Conservation (phyloP, 2,888 invertebrate species). For the Steinernema carpocapsae region DNA sequence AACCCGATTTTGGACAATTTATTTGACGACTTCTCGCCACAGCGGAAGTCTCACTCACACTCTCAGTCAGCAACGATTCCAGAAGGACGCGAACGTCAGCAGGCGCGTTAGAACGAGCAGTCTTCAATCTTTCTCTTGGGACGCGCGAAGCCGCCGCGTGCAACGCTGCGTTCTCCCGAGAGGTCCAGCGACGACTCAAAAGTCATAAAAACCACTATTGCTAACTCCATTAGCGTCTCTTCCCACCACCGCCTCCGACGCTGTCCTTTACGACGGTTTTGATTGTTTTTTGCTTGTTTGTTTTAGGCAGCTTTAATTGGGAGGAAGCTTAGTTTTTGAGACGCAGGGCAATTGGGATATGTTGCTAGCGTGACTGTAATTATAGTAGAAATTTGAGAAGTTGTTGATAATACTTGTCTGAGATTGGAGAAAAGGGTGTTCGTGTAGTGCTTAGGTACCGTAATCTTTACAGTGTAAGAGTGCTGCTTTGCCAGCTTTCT, state of each 20-base stretch:
- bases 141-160: neutral
- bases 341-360: too few species aligned
- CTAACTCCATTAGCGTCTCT: neutral
- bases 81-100: slow-evolving; percentile 13
- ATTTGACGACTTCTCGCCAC: slow-evolving; percentile 19
- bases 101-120: neutral
- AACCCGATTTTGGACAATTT: slow-evolving; percentile 1
- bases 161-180: neutral
- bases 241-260: too few species aligned
- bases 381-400: too few species aligned
- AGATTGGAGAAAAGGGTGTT: too few species aligned
- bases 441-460: too few species aligned
- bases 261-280: neutral
- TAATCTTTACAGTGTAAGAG: too few species aligned
- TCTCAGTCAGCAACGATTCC: slow-evolving; percentile 10
- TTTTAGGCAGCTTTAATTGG: too few species aligned
- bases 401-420: too few species aligned
- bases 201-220: neutral
- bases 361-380: too few species aligned
- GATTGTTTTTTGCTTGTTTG: neutral
- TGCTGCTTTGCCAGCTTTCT: too few species aligned
- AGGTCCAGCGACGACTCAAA: neutral
- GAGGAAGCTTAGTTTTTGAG: too few species aligned
- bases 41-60: slow-evolving; percentile 16
- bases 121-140: slow-evolving; percentile 6